A percentile compares a stretch with the other conserved stretches of the same genome.
Evolutionary conservation across 2,797 vertebrate genomes (phyloP).

Genomic region (Acipenser ruthenus): DNA sequence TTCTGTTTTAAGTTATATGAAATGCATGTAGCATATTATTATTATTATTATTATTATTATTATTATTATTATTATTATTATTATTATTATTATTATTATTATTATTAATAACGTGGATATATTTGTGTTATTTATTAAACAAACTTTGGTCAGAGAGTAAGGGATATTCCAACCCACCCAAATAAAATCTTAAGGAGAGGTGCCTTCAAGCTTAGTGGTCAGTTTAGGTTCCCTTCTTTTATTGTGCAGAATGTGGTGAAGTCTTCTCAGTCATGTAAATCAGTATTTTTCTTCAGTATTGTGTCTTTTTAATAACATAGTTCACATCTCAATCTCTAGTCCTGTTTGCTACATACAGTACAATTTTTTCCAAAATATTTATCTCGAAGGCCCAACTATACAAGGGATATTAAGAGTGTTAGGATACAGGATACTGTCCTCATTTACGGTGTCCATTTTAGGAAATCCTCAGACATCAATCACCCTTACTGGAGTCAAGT

Average conservation of each 20-base stretch:
- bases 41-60: slow-evolving; percentile 63
- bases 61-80: slow-evolving; percentile 54
- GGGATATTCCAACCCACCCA: slow-evolving; percentile 45
- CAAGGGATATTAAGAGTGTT: too few relatives aligned
- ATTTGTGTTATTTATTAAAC: slow-evolving; percentile 99
- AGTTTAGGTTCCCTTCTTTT: slow-evolving; percentile 40
- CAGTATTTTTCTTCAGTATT: slow-evolving; percentile 62
- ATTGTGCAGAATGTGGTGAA: slow-evolving; percentile 23
- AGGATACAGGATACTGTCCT: too few relatives aligned
- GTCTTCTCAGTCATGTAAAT: slow-evolving; percentile 33
- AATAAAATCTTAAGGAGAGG: slow-evolving; percentile 65
- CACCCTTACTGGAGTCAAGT: too few relatives aligned
- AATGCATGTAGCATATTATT: slow-evolving; percentile 98
- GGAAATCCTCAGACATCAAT: too few relatives aligned
- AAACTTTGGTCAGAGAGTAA: slow-evolving; percentile 60
- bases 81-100: too few relatives aligned
- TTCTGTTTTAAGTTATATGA: slow-evolving; percentile 97
- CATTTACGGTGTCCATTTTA: too few relatives aligned
- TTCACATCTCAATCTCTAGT: too few relatives aligned
- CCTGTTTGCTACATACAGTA: too few relatives aligned
- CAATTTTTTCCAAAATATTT: too few relatives aligned
- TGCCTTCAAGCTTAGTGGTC: slow-evolving; percentile 66
- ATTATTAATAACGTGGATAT: slow-evolving; percentile 75
- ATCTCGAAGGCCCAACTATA: too few relatives aligned
- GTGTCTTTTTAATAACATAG: slow-evolving; percentile 21